These are phyloP conservation scores for Ctenomys sociabilis DNA, from an alignment of 2,113 vertebrate species.

Conservation along the genomic window DNA sequence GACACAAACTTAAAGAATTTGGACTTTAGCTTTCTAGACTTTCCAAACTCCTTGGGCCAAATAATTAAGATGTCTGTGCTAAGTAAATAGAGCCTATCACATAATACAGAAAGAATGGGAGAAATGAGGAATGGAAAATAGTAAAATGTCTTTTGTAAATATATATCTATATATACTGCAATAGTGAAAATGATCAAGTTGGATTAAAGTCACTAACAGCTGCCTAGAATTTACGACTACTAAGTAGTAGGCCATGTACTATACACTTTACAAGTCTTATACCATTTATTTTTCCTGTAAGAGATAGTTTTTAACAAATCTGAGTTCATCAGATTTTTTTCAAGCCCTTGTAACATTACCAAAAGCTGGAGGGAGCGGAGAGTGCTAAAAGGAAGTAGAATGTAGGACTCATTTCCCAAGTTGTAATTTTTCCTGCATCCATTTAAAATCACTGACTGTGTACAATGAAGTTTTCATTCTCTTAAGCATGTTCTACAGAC, in stretches of 20 bases:
- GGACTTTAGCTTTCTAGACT: constrained; percentile 39
- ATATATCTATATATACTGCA: neutral
- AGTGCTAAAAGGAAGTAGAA: neutral
- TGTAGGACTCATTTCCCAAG: neutral
- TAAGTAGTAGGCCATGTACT: neutral
- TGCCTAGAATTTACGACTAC: neutral
- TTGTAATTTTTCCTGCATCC: neutral
- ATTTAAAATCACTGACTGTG: neutral
- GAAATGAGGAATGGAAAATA: neutral
- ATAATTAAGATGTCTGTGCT: constrained; percentile 63
- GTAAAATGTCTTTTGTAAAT: neutral
- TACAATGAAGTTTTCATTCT: neutral
- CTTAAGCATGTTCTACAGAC: neutral
- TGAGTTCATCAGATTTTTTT: neutral
- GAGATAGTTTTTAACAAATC: neutral
- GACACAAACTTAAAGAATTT: constrained; percentile 8
- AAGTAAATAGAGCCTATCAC: neutral
- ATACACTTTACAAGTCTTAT: neutral
- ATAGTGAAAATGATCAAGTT: neutral
- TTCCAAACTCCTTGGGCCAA: constrained; percentile 49
- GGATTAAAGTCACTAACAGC: neutral
- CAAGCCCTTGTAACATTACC: neutral
- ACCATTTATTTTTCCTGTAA: neutral
- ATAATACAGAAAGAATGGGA: neutral
- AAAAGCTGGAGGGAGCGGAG: neutral